Base-by-base conservation (phyloP, 2,113 vertebrate genomes). In the Carassius gibelio region DNA sequence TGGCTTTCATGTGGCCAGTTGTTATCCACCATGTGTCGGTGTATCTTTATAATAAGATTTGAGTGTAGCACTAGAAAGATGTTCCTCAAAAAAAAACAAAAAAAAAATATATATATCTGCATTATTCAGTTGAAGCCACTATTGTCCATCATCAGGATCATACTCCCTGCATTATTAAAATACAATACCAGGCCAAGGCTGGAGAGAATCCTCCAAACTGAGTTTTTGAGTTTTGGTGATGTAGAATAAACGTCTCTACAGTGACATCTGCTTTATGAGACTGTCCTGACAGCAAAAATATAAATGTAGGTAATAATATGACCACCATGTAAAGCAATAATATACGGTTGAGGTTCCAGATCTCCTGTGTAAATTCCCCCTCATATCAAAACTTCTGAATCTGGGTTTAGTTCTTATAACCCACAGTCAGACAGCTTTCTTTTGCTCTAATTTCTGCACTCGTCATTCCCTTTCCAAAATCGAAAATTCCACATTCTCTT, bases 371-470 rank as follows among this genome's bases (percentile, higher is more conserved):
- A 75, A 75, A 75, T 42, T 30, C 76, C 36, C 76, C 21, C 7
- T 38, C 17, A 5, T 17, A 61, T 79, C 36, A 62, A 79, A 79
- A 62, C 57, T 42, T 59, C 26, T 8, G 52, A 34, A 81, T 26
- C 26, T 1, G 42, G 42, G 42, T 42, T 42, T 42, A 45, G 71
- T 76, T 86, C 52, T 78, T 79, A 88, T 87, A 75, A 83, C 85
- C 85, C 83, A 75, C 84, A 88, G 87, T 87, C 87, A 79, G 38
- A 82, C 68, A 62, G 62, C 14, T 89, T 89, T 78, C 72, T 84
- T 92, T 92, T 94, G 88, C 92, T 92, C 89, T 90, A 91, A 91
- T 92, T 92, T 93, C 88, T 91, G 87, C 90, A 88, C 87, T 88
- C 89, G 88, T 91, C 90, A 86, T 88, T 87, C 87, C 75, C 83